These are phyloP conservation scores for Halichoeres trimaculatus DNA, from an alignment of 2,113 vertebrate genomes.

Conservation along the genomic window DNA sequence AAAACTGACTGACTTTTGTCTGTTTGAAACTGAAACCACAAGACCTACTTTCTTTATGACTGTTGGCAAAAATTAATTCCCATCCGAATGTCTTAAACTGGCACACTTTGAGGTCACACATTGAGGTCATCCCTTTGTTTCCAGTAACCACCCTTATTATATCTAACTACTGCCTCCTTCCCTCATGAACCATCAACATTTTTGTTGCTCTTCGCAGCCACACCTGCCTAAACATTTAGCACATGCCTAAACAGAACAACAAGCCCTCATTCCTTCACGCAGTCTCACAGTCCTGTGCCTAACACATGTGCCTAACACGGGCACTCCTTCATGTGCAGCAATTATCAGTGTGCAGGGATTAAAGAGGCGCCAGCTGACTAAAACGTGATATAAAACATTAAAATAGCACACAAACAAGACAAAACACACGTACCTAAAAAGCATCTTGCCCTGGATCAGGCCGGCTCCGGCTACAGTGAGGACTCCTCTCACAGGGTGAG, in stretches of 20 bases:
- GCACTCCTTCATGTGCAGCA: slow-evolving; percentile 4
- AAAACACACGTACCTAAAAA: slow-evolving; percentile 59
- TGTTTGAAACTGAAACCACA: background rate
- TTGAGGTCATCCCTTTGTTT: background rate
- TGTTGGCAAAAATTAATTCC: background rate
- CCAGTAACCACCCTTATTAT: no score
- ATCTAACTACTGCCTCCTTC: background rate
- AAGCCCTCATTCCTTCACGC: background rate
- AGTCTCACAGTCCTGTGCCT: background rate
- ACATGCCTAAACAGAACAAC: background rate
- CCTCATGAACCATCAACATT: background rate
- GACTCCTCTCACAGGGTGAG: slow-evolving; percentile 67
- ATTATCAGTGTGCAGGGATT: background rate
- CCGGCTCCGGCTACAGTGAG: slow-evolving; percentile 73
- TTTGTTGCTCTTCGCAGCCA: background rate
- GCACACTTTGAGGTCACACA: background rate
- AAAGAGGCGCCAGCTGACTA: accelerated
- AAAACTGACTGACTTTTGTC: background rate
- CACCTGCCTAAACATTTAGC: background rate
- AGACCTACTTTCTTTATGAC: background rate
- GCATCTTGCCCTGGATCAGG: slow-evolving; percentile 61
- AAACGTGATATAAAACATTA: background rate
- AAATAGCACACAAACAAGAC: background rate
- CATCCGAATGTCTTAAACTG: background rate
- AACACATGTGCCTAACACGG: background rate